These are phyloP conservation scores for Nesometra sesokonis DNA, from an alignment of 35 echinoderm and acorn worm species.

Conservation along the genomic window DNA sequence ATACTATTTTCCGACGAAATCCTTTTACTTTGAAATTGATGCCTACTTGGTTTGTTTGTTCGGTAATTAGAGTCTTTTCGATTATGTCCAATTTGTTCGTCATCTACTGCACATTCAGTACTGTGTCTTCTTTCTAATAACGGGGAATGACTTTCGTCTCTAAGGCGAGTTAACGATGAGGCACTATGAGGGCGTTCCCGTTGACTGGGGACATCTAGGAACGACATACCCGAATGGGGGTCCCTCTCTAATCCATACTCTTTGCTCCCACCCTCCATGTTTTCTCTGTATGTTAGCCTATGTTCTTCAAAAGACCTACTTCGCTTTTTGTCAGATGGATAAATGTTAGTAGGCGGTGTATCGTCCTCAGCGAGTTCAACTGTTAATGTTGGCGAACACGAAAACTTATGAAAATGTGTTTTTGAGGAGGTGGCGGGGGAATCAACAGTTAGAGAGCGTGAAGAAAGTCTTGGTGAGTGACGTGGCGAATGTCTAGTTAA, in stretches of 20 bases:
- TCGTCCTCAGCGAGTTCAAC: not conserved
- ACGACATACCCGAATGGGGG: not conserved
- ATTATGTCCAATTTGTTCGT: not conserved
- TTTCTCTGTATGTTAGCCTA: not conserved
- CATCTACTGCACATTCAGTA: conserved; percentile 18
- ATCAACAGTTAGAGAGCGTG: not conserved
- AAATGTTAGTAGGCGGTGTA: not conserved
- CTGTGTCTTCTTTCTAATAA: conserved; percentile 31
- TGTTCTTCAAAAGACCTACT: not conserved
- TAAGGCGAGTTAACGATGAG: conserved; percentile 31
- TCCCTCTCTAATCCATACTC: not conserved
- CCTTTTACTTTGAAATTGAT: conserved; percentile 16
- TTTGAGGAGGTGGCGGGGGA: not conserved
- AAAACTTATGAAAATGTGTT: not conserved
- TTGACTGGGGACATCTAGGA: not conserved
- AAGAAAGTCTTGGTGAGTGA: not conserved
- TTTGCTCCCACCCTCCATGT: not conserved
- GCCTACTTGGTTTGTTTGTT: not conserved
- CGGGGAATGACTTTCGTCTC: conserved; percentile 18
- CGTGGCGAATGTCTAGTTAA: not conserved
- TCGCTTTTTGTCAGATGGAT: not conserved
- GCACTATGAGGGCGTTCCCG: conserved; percentile 43
- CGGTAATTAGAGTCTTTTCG: conserved; percentile 3
- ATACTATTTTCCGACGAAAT: conserved; percentile 31
- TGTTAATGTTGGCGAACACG: not conserved